Evolutionary conservation across 2,888 invertebrate genomes (phyloP), one percentile per base, ranked within the genome.

Genomic region (Napeogenes inachia): DNA sequence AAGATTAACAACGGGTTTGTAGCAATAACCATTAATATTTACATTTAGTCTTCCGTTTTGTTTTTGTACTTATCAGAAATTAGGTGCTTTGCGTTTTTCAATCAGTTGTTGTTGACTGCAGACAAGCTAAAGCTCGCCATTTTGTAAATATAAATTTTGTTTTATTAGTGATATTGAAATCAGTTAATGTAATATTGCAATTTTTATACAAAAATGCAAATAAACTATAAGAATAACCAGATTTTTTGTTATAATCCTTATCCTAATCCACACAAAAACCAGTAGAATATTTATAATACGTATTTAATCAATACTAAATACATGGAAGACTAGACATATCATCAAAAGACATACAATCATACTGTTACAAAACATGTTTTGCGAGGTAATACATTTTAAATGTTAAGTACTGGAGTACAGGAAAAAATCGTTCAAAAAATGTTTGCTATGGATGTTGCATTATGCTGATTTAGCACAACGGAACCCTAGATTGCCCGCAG

Each of bases 401-500:
- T 50, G 2, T 50, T 61, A 61, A 61, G 61, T 61, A 61, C 61
- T 64, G 56, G 56, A 55, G 58, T 66, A 66, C 47, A 56, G 35
- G 8, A 42, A 62, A 13, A 62, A 59, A 57, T 57, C 54, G 54
- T 61, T 57, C 54, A 38, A 56, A 54, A 56, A 38, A 35, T 30
- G 45, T 33, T 38, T 30, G 13, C 38, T 45, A 63, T 68, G 59
- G 60, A 64, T 58, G 56, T 56, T n/a, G 21, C 56, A 55, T 68
- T 69, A 75, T 56, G 68, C 60, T 62, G 85, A 79, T 71, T 87
- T 92, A 33, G 96, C 98, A 91, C 99, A 99, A 56, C 99, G 92
- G 78, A 99, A 98, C 12, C 99, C 98, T 62, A 99, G 91, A 91
- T 99, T 99, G 10, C 95, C 95, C 0, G 98, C 96, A 0, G 98